Evolutionary conservation across 2,797 vertebrate genomes (phyloP).

Genomic region (Sphenodon punctatus): DNA sequence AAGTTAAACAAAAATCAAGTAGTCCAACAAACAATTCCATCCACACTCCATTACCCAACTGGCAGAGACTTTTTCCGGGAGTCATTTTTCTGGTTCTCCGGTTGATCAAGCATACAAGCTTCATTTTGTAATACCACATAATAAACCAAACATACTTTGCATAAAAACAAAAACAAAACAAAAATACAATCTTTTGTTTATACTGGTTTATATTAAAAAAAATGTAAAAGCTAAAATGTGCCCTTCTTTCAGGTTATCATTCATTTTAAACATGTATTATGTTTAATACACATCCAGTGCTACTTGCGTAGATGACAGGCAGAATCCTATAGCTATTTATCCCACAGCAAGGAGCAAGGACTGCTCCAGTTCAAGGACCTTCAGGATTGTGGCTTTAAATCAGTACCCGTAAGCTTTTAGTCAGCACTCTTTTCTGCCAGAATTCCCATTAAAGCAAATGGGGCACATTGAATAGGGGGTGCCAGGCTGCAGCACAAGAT

Average conservation of each 20-base stretch:
- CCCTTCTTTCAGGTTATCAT: too few species aligned
- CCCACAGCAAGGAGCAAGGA: too few species aligned
- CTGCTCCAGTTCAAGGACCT: too few species aligned
- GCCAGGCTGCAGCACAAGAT: constrained; percentile 19
- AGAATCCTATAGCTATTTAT: too few species aligned
- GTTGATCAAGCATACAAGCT: neutral
- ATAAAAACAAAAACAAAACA: neutral
- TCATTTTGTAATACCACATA: neutral
- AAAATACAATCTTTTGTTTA: too few species aligned
- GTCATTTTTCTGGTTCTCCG: neutral
- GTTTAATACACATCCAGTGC: too few species aligned
- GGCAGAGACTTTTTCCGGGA: neutral
- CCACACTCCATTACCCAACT: neutral
- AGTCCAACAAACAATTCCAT: neutral
- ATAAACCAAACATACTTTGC: neutral
- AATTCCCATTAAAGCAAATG: constrained; percentile 12
- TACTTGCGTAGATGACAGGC: too few species aligned
- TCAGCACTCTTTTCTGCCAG: neutral
- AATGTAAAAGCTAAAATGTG: too few species aligned
- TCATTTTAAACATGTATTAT: too few species aligned
- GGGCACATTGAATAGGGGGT: neutral
- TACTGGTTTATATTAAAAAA: too few species aligned
- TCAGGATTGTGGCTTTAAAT: fast-evolving
- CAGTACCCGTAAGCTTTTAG: neutral
- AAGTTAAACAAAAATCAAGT: too few species aligned